These are phyloP conservation scores for Coregonus ussuriensis DNA, from an alignment of 2,797 vertebrate genomes.

Conservation along the genomic window DNA sequence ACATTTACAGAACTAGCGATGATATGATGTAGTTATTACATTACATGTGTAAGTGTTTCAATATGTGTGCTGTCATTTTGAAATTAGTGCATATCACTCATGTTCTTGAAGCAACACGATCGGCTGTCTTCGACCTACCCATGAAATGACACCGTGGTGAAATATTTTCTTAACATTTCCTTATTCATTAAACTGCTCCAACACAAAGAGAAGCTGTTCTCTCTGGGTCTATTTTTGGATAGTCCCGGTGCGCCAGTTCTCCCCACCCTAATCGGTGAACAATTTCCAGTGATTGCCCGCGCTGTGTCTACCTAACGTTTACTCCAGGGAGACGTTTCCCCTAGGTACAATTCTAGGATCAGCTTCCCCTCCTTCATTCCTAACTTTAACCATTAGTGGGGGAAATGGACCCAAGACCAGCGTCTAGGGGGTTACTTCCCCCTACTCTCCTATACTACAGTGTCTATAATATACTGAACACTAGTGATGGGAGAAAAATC, in stretches of 20 bases:
- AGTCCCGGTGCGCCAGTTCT: constrained; percentile 46
- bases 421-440: background rate
- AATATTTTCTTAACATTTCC: background rate
- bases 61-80: constrained; percentile 35
- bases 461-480: background rate
- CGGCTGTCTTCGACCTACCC: too few relatives aligned
- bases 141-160: background rate
- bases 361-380: too few relatives aligned
- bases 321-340: background rate
- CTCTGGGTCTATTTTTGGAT: constrained; percentile 48
- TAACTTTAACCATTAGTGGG: background rate
- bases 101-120: background rate
- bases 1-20: background rate
- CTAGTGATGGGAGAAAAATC: too few relatives aligned
- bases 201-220: constrained; percentile 30
- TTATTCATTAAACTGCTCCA: constrained; percentile 19
- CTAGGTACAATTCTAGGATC: too few relatives aligned
- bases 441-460: background rate
- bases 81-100: constrained; percentile 11
- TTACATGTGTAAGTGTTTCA: constrained; percentile 34
- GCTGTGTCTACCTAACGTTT: background rate
- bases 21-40: constrained; percentile 28
- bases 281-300: constrained; percentile 26
- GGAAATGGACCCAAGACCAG: background rate
- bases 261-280: constrained; percentile 36